phyloP scores from a whole-genome alignment of 1,140 invertebrate genomes.

The Papilio polytes region DNA sequence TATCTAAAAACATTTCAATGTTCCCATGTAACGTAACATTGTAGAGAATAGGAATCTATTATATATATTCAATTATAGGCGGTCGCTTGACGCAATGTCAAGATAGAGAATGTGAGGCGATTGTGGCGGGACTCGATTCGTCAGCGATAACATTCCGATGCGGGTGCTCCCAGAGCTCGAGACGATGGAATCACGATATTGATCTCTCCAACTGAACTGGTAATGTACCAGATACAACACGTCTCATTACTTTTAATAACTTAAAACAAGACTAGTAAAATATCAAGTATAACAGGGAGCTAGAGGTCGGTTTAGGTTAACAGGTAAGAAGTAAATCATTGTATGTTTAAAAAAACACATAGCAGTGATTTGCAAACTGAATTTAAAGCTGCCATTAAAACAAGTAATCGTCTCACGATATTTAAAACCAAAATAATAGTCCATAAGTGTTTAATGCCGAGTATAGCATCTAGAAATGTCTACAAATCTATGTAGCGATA shows the following conservation, averaged over 20 bases:
- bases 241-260: constrained; percentile 6
- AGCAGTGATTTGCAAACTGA: neutral
- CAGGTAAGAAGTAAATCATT: neutral
- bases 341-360: neutral
- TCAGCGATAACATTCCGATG: constrained; percentile 47
- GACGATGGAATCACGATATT: constrained; percentile 22
- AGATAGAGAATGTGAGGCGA: constrained; percentile 26
- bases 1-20: too few relatives aligned
- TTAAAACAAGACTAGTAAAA: neutral
- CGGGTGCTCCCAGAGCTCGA: constrained; percentile 40
- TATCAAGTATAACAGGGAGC: neutral
- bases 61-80: constrained; percentile 14
- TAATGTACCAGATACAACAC: constrained; percentile 19
- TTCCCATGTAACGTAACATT: neutral
- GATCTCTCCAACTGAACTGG: constrained; percentile 26
- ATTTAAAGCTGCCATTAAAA: neutral
- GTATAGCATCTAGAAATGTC: neutral
- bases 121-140: constrained; percentile 25
- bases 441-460: neutral
- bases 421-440: neutral
- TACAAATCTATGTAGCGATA: neutral
- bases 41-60: neutral
- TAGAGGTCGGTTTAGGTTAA: neutral
- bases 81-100: neutral
- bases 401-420: neutral